phyloP scores from a whole-genome alignment of 2,113 vertebrate species.

The Rhinoptilus africanus region DNA sequence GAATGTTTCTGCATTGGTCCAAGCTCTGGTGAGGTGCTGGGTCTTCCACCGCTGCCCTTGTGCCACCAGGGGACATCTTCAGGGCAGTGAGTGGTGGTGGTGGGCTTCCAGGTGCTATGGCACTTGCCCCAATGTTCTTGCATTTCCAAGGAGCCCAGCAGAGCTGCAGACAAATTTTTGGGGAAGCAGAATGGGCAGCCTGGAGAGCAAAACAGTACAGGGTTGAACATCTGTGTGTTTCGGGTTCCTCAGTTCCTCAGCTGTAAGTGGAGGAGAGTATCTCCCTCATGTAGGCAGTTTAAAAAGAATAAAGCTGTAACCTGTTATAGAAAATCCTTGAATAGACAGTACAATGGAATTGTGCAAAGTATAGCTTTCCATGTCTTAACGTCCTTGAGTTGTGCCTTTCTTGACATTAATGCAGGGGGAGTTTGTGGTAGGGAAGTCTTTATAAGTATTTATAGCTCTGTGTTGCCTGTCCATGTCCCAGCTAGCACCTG shows the following conservation, averaged over 20 bases:
- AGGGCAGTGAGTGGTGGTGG: background rate
- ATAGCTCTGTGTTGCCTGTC: background rate
- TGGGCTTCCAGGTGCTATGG: background rate
- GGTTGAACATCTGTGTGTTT: background rate
- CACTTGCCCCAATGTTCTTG: background rate
- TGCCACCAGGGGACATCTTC: rapidly evolving
- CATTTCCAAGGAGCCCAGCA: background rate
- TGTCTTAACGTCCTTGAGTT: background rate
- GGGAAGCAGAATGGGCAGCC: background rate
- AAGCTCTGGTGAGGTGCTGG: background rate
- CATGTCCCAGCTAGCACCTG: background rate
- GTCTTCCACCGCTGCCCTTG: background rate
- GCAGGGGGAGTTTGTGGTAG: background rate
- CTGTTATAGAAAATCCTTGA: background rate
- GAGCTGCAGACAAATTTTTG: background rate
- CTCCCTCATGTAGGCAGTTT: background rate
- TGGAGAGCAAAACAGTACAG: background rate
- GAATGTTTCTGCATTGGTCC: background rate
- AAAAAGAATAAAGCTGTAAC: background rate
- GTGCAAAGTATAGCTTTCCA: background rate
- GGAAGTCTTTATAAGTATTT: background rate
- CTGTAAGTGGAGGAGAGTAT: background rate
- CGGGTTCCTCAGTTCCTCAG: background rate
- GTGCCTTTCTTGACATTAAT: background rate
- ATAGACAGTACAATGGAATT: background rate